A percentile compares a stretch with the other conserved stretches of the same genome.
Evolutionary conservation across 2,113 vertebrate species (phyloP).

Genomic region (Colossoma macropomum): DNA sequence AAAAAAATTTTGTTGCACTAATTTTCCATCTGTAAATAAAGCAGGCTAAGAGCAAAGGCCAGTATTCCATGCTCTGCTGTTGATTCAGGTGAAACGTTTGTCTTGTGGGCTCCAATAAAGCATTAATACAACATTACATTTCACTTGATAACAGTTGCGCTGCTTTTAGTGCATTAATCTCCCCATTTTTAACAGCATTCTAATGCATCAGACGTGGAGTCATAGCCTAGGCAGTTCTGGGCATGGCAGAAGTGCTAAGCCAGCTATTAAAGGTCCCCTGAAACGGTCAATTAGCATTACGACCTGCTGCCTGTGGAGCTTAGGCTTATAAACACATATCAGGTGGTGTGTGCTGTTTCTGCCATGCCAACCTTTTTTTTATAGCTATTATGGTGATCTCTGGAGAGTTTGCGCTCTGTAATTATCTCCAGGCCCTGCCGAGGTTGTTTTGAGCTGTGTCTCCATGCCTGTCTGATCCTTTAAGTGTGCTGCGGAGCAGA

Average conservation of each 20-base stretch:
- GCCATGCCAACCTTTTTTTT: constrained; percentile 1
- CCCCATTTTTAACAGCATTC: neutral
- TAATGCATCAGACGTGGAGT: neutral
- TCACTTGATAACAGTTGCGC: neutral
- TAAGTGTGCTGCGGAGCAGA: neutral
- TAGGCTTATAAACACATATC: constrained; percentile 33
- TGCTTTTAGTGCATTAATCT: neutral
- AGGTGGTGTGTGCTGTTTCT: constrained; percentile 17
- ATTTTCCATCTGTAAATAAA: too few relatives aligned
- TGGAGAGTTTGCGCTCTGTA: constrained; percentile 6
- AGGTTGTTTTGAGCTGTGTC: neutral
- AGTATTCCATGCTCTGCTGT: too few relatives aligned
- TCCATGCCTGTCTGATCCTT: neutral
- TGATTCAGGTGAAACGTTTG: too few relatives aligned
- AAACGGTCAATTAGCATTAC: constrained; percentile 34
- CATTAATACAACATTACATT: neutral
- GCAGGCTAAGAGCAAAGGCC: too few relatives aligned
- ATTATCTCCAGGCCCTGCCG: constrained; percentile 30
- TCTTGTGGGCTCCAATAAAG: too few relatives aligned
- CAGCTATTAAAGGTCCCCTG: constrained; percentile 15
- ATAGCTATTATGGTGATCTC: constrained; percentile 20
- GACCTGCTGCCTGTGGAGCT: constrained; percentile 14
- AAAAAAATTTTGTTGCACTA: too few relatives aligned
- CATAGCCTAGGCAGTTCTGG: neutral
- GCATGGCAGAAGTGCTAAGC: neutral